These are phyloP conservation scores for Mastacembelus armatus DNA, from an alignment of 2,797 vertebrate species.

Conservation along the genomic window DNA sequence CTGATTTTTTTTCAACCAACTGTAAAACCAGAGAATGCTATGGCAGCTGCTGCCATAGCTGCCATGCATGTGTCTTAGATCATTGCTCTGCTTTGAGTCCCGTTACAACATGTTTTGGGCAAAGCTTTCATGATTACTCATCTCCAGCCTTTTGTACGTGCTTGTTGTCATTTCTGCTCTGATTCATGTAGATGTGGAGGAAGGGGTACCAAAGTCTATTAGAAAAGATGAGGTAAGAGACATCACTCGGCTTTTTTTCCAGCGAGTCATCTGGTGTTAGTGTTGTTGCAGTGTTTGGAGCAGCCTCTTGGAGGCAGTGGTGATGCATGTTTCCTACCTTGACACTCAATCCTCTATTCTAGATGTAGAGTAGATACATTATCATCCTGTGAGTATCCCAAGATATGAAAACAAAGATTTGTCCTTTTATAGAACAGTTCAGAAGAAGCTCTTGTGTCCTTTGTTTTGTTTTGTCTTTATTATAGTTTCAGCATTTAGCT, in stretches of 20 bases:
- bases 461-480: neutral
- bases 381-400: slow-evolving; percentile 5
- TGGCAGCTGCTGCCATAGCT: too few species aligned
- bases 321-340: slow-evolving; percentile 21
- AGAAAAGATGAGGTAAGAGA: slow-evolving; percentile 34
- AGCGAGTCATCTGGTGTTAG: slow-evolving; percentile 47
- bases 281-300: slow-evolving; percentile 59
- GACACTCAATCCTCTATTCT: neutral
- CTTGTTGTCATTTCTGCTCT: slow-evolving; percentile 13
- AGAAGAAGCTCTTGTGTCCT: neutral
- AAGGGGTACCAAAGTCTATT: slow-evolving; percentile 13
- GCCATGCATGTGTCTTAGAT: slow-evolving; percentile 2
- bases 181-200: neutral
- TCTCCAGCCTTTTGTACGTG: neutral
- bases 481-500: neutral
- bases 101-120: slow-evolving; percentile 5
- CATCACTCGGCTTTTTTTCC: neutral
- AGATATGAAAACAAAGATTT: slow-evolving; percentile 28
- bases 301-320: slow-evolving; percentile 67
- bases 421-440: neutral
- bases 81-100: neutral
- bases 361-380: neutral
- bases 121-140: neutral
- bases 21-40: too few species aligned
- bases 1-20: too few species aligned